These are phyloP conservation scores for Volucella bombylans DNA, from an alignment of 2,888 invertebrate species.

Conservation along the genomic window DNA sequence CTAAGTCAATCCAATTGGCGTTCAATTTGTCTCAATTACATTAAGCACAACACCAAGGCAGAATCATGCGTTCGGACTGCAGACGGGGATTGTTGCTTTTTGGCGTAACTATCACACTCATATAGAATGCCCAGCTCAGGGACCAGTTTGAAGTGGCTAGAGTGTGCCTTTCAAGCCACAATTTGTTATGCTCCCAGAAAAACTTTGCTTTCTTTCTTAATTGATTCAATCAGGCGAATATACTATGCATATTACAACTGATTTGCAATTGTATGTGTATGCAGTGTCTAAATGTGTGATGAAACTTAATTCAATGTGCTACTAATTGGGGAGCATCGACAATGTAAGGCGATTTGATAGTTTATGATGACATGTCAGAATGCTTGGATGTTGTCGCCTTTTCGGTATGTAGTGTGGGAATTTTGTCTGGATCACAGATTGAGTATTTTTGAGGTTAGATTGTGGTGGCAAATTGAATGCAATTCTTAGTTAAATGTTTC, in stretches of 20 bases:
- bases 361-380: neutral
- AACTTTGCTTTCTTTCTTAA: conserved; percentile 33
- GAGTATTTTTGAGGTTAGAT: no score
- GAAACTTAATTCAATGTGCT: conserved; percentile 22
- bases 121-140: conserved; percentile 5
- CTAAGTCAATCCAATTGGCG: conserved; percentile 68
- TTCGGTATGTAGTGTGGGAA: no score
- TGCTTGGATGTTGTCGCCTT: no score
- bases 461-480: no score
- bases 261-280: conserved; percentile 16
- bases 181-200: conserved; percentile 17
- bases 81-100: conserved; percentile 3
- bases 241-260: conserved; percentile 19
- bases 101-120: neutral
- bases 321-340: conserved; percentile 39
- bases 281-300: neutral
- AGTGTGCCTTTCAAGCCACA: conserved; percentile 4
- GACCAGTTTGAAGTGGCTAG: no score
- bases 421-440: no score
- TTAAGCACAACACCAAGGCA: conserved; percentile 30
- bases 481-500: no score
- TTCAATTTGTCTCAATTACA: conserved; percentile 69
- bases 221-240: conserved; percentile 54
- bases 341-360: conserved; percentile 38
- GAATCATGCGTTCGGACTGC: neutral